These are phyloP conservation scores for Heliconius hortense DNA, from an alignment of 2,888 invertebrate species.

Conservation along the genomic window DNA sequence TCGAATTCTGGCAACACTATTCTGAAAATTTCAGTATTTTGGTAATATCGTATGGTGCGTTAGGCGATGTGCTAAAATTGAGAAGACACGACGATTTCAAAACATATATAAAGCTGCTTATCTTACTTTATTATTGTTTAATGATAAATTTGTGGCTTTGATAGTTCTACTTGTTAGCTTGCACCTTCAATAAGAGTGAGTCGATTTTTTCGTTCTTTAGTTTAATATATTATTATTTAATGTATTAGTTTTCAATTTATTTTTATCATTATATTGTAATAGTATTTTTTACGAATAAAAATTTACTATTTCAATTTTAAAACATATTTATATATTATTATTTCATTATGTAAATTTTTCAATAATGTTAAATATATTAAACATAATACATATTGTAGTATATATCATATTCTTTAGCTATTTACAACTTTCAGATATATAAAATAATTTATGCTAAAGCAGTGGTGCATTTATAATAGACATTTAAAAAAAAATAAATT, in stretches of 20 bases:
- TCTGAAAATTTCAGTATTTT: slow-evolving; percentile 31
- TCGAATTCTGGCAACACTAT: slow-evolving; percentile 14
- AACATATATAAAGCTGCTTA: background rate
- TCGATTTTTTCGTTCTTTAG: slow-evolving; percentile 10
- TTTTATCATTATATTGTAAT: background rate
- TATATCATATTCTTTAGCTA: background rate
- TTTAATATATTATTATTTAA: background rate
- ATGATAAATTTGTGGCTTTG: slow-evolving; percentile 5
- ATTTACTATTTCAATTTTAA: background rate
- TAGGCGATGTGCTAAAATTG: background rate
- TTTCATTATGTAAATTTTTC: background rate
- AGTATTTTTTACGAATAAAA: background rate
- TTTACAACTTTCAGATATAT: slow-evolving; percentile 18
- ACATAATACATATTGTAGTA: background rate
- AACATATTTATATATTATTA: background rate
- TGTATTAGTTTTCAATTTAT: background rate
- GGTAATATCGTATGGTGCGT: slow-evolving; percentile 14
- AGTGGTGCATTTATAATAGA: slow-evolving; percentile 14
- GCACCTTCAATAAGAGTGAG: slow-evolving; percentile 1
- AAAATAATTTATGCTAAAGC: slow-evolving; percentile 31
- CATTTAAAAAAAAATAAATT: slow-evolving; percentile 18
- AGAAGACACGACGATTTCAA: slow-evolving; percentile 3
- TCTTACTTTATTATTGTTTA: background rate
- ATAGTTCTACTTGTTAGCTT: background rate
- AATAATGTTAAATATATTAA: background rate